Evolutionary conservation across 2,797 vertebrate species (phyloP), one percentile per base, ranked within the genome.

Genomic region (Alosa sapidissima): DNA sequence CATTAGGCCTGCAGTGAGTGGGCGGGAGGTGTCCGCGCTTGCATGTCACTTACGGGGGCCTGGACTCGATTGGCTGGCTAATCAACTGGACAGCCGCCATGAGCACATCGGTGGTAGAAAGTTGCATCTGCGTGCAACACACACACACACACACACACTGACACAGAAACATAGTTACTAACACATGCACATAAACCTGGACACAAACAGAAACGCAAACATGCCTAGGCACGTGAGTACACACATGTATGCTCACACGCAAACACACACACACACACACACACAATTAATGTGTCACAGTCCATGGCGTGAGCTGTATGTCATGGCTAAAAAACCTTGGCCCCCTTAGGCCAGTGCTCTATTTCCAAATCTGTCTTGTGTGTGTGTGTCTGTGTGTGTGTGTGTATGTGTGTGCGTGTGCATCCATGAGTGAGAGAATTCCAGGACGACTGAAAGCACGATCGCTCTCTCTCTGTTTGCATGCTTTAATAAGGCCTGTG

Each of bases 61-160:
- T 0, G 1, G 36, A 16, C 72, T 78, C 72, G 4, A 78, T 33
- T 47, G 72, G 14, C 7, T 21, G 5, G 72, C 13, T 78, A 78
- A 78, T 78, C 36, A 45, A 78, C 14, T 78, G 72, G 72, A 78
- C 72, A 78, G 72, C 41, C 72, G 72, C 41, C 72, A 45, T 41
- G 72, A 78, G 72, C 72, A 16, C 41, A 47, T 78, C 41, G 28
- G 72, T 47, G 45, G 72, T 78, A 78, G 36, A 47, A 19, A 78
- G 72, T 45, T 78, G 72, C 72, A 78, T 78, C 11, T 78, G 41
- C 16, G 19, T 78, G 72, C 72, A 72, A 72, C 24, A 28, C 16
- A 78, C 41, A 21, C 9, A 62, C 21, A 62, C n/a, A 62, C 60
- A 62, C 60, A 62, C 1, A n/a, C n/a, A 24, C 60, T 11, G 19